These are phyloP conservation scores for Falco rusticolus DNA, from an alignment of 2,797 vertebrate genomes.

Conservation along the genomic window DNA sequence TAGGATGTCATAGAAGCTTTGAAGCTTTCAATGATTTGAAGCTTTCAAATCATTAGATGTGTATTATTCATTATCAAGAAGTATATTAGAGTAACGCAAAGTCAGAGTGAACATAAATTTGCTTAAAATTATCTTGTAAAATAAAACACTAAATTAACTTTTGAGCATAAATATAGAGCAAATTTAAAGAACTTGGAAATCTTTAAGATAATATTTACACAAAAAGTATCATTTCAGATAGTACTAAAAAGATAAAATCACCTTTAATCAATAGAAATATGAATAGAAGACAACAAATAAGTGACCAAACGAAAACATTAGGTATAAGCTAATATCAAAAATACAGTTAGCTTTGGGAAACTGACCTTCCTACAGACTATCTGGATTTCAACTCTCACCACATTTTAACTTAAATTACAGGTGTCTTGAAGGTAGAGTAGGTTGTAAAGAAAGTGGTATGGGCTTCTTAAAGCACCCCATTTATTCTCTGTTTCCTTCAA, in stretches of 20 bases:
- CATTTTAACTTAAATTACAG: not conserved
- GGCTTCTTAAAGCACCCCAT: not conserved
- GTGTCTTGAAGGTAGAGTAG: not conserved
- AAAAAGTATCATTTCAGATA: not conserved
- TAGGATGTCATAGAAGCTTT: not conserved
- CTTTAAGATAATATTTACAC: not conserved
- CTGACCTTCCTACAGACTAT: not conserved
- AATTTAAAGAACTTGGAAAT: not conserved
- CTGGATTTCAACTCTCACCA: not conserved
- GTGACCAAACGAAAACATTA: not conserved
- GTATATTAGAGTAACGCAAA: not conserved
- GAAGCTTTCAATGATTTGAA: not conserved
- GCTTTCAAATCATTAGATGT: not conserved
- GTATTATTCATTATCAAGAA: not conserved
- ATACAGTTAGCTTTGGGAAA: not conserved
- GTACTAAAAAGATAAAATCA: not conserved
- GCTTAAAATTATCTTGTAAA: not conserved
- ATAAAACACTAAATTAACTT: not conserved
- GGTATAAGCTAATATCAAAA: not conserved
- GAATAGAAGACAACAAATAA: not conserved
- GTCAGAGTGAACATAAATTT: not conserved
- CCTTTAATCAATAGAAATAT: not conserved
- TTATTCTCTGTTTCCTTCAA: not conserved
- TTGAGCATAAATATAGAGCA: not conserved
- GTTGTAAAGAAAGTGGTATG: not conserved